These are phyloP conservation scores for Megaustenia siamemsis DNA, from an alignment of 2,888 invertebrate species.

Conservation along the genomic window DNA sequence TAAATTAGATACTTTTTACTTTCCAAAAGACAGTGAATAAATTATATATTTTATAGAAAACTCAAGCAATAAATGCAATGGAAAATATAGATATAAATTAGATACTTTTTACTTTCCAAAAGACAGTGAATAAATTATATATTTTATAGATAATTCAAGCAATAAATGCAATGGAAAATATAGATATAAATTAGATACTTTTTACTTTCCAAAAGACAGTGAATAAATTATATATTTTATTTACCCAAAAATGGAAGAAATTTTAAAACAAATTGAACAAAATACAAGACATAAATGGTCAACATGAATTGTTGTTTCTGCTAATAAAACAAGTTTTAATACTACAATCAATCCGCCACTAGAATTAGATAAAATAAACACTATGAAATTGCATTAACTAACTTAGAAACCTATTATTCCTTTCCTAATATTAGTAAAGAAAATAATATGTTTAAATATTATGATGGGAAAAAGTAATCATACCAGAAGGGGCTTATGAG, in stretches of 20 bases:
- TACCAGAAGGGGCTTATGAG: background rate
- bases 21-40: background rate
- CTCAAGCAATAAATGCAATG: background rate
- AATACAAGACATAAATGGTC: slow-evolving; percentile 5
- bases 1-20: background rate
- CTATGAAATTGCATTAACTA: slow-evolving; percentile 29
- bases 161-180: slow-evolving; percentile 10
- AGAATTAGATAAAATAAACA: slow-evolving; percentile 10
- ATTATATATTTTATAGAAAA: background rate
- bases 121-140: background rate
- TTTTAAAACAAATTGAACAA: background rate
- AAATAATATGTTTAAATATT: background rate
- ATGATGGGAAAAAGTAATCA: background rate
- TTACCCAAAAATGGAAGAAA: background rate
- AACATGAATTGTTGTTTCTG: background rate
- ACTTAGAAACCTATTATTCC: slow-evolving; percentile 33
- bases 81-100: slow-evolving; percentile 2
- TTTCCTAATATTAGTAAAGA: background rate
- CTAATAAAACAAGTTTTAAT: slow-evolving; percentile 9
- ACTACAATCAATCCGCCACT: background rate
- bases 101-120: background rate
- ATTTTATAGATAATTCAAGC: background rate
- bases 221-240: background rate
- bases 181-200: background rate
- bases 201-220: background rate